phyloP scores from a whole-genome alignment of 1,140 invertebrate genomes.

The Philaenus spumarius region DNA sequence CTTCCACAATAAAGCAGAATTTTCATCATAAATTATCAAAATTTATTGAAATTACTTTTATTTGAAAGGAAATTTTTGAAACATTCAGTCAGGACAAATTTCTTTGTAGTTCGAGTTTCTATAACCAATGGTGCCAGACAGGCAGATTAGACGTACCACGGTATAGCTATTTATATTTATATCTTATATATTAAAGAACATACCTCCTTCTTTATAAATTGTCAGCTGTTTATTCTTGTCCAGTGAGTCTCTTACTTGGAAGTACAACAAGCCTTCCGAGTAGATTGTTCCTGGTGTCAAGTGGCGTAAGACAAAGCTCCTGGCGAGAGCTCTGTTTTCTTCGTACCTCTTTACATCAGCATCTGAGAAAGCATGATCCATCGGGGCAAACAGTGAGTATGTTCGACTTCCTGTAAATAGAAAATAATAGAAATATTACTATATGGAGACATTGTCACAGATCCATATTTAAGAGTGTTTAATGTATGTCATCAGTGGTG shows the following conservation, averaged over 20 bases:
- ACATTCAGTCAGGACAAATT: no score
- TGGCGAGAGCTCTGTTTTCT: constrained; percentile 54
- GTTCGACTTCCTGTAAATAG: constrained; percentile 46
- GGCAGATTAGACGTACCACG: no score
- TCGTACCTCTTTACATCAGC: constrained; percentile 50
- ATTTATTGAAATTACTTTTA: no score
- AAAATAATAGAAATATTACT: background rate
- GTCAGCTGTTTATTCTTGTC: constrained; percentile 52
- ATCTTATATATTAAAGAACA: no score
- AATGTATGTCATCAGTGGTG: no score
- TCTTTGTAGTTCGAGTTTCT: no score
- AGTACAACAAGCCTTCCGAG: constrained; percentile 77
- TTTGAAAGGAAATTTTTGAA: no score
- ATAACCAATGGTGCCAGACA: no score
- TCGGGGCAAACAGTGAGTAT: constrained; percentile 78
- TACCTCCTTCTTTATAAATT: constrained; percentile 69
- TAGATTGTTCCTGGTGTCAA: constrained; percentile 68
- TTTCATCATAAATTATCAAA: no score
- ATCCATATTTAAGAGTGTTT: no score
- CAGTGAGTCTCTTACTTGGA: constrained; percentile 71
- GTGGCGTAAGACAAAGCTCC: constrained; percentile 69
- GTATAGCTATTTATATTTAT: no score
- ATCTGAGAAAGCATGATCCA: constrained; percentile 70
- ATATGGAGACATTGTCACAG: background rate
- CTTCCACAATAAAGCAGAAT: no score